Percentiles rank a stretch among this genome's conserved stretches.
phyloP scores from a whole-genome alignment of 2,888 invertebrate genomes.

The Coelinius sp. region DNA sequence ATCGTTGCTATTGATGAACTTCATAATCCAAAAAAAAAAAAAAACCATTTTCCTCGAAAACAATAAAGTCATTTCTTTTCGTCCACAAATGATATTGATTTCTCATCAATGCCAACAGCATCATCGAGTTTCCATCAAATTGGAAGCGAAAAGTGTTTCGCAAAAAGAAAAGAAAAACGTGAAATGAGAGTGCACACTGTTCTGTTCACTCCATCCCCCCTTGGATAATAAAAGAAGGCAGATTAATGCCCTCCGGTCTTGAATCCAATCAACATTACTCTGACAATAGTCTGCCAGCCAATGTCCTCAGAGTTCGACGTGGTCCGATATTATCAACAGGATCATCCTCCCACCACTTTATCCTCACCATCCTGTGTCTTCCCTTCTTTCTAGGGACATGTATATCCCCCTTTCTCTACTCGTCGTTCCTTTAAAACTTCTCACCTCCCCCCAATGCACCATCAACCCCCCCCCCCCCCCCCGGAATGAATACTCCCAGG shows the following conservation, averaged over 20 bases:
- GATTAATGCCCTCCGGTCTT: slow-evolving; percentile 70
- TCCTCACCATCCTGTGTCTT: slow-evolving; percentile 37
- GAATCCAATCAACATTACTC: slow-evolving; percentile 71
- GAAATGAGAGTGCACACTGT: slow-evolving; percentile 37
- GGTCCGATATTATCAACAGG: slow-evolving; percentile 68
- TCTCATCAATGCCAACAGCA: not conserved
- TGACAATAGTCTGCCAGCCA: slow-evolving; percentile 70
- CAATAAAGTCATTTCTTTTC: not conserved
- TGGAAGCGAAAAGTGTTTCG: slow-evolving; percentile 37
- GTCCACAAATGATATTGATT: slow-evolving; percentile 9
- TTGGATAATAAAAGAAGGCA: slow-evolving; percentile 69
- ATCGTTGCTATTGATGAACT: no score
- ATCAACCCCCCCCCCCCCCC: slow-evolving; percentile 33
- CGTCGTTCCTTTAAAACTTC: slow-evolving; percentile 39
- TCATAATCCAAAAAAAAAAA: not conserved
- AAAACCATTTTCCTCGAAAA: not conserved
- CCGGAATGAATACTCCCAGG: slow-evolving; percentile 43
- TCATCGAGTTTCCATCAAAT: slow-evolving; percentile 8
- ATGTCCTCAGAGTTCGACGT: slow-evolving; percentile 59
- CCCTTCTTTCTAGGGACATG: slow-evolving; percentile 28
- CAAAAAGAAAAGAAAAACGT: slow-evolving; percentile 40
- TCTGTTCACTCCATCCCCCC: slow-evolving; percentile 35
- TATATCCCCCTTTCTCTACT: slow-evolving; percentile 21
- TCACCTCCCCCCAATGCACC: slow-evolving; percentile 26
- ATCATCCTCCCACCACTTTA: slow-evolving; percentile 46